Evolutionary conservation across 2,888 invertebrate genomes (phyloP).

Genomic region (Oithona nana): DNA sequence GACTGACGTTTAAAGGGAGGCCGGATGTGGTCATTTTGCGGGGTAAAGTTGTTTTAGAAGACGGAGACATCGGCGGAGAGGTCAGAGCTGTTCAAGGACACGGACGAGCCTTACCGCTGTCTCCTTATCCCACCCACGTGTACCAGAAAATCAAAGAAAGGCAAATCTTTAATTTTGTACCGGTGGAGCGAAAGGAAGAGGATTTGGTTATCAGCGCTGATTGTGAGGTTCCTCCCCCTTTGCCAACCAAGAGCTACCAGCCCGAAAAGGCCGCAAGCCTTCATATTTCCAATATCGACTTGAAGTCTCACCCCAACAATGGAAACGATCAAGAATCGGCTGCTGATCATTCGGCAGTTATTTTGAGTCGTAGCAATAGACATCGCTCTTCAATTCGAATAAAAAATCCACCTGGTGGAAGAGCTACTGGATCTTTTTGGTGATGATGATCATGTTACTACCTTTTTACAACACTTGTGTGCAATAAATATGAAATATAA

Average conservation of each 20-base stretch:
- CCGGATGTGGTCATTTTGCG: conserved; percentile 70
- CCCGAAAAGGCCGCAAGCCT: neutral
- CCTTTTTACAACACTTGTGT: neutral
- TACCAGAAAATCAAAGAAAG: conserved; percentile 29
- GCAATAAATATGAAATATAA: too few species aligned
- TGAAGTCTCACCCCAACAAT: conserved; percentile 8
- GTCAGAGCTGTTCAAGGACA: conserved; percentile 70
- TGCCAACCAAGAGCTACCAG: neutral
- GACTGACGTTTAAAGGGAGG: conserved; percentile 60
- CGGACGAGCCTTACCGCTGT: conserved; percentile 65
- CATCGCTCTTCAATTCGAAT: conserved; percentile 63
- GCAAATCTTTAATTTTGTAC: neutral
- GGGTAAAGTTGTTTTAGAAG: conserved; percentile 76
- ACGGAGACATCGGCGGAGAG: conserved; percentile 60
- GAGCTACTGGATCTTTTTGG: conserved; percentile 66
- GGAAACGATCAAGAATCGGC: conserved; percentile 3
- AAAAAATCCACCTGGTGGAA: conserved; percentile 72
- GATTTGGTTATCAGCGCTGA: neutral
- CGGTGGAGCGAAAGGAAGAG: neutral
- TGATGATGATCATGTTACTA: conserved; percentile 31
- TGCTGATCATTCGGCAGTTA: neutral
- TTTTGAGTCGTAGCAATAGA: conserved; percentile 31
- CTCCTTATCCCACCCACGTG: conserved; percentile 49
- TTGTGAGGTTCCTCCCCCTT: neutral
- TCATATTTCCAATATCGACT: conserved; percentile 2